Evolutionary conservation across 2,888 invertebrate species (phyloP), one percentile per base, ranked within the genome.

Genomic region (Drosophila monieri): DNA sequence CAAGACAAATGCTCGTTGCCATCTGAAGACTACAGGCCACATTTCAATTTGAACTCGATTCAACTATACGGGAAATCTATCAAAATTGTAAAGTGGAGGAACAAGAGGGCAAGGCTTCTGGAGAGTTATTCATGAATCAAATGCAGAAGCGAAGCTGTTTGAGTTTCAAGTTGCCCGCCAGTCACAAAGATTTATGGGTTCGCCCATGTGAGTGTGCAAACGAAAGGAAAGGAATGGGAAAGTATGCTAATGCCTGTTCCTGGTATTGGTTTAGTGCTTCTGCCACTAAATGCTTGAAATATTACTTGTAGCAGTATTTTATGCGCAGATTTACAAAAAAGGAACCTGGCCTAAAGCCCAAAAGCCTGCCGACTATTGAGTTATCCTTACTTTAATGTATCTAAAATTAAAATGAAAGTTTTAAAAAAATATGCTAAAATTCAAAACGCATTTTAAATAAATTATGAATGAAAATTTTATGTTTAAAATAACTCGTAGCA

Each of bases 261-360:
- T 18, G 67, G 43, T 73, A 51, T 65, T 65, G 70, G 66, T 37
- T 23, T 48, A n/a, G n/a, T 70, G 67, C 70, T 37, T 35, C 35
- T 54, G 27, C 67, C 66, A 57, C 57, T 57, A 71, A 71, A 71
- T 66, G 74, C 53, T 66, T 71, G 68, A 71, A 71, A 74, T 71
- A 71, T 74, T 71, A 74, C 74, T 57, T 71, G 68, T 74, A 74
- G 74, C 71, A 52, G 59, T 71, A 67, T 74, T 66, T 71, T 71
- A 71, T 71, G 71, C 74, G 54, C 67, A 74, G 71, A 71, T 71
- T 71, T 67, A 43, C 48, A 57, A 37, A 37, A 53, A 52, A 14
- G 9, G 35, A n/a, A 35, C 14, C 21, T 23, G 14, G 9, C 18
- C 10, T 10, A 10, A 8, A 52, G 9, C 10, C 10, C 10, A 14